These are phyloP conservation scores for Pangasius larnaudii DNA, from an alignment of 2,797 vertebrate species.

Conservation along the genomic window DNA sequence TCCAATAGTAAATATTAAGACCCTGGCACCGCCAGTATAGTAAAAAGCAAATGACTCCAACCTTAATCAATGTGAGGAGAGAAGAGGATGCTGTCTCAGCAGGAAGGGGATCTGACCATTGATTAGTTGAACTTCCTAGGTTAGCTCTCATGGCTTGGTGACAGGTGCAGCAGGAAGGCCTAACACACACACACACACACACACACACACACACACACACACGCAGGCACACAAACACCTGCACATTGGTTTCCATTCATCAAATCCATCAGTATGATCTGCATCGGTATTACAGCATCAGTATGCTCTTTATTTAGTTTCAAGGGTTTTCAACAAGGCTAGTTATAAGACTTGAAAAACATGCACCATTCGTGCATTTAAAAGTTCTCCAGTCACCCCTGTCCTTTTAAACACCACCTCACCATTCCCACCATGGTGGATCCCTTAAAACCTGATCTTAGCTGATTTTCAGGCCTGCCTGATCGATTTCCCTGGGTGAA, in stretches of 20 bases:
- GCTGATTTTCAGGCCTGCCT: slow-evolving; percentile 87
- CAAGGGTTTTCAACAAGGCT: not conserved
- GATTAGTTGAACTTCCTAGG: slow-evolving; percentile 42
- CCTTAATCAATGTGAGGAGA: slow-evolving; percentile 48
- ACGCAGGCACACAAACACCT: not conserved
- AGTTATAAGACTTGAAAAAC: not conserved
- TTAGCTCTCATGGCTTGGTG: slow-evolving; percentile 18
- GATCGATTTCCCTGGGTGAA: slow-evolving; percentile 92
- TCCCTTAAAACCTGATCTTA: slow-evolving; percentile 89
- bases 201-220: slow-evolving; percentile 2
- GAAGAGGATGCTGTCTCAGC: slow-evolving; percentile 46
- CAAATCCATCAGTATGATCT: not conserved
- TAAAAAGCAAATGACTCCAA: slow-evolving; percentile 48
- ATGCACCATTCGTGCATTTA: not conserved
- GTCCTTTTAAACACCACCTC: slow-evolving; percentile 41
- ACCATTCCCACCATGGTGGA: slow-evolving; percentile 69
- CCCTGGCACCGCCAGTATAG: slow-evolving; percentile 37
- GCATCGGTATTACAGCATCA: not conserved
- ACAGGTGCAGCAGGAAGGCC: slow-evolving; percentile 21
- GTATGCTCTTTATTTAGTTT: not conserved
- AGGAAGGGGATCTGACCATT: slow-evolving; percentile 44
- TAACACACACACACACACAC: slow-evolving; percentile 6
- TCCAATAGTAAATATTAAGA: slow-evolving; percentile 49
- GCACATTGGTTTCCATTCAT: not conserved
- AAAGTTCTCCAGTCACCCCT: slow-evolving; percentile 39